A percentile compares a stretch with the other conserved stretches of the same genome.
phyloP scores from a whole-genome alignment of 2,888 invertebrate genomes.

The Cantharis rufa region DNA sequence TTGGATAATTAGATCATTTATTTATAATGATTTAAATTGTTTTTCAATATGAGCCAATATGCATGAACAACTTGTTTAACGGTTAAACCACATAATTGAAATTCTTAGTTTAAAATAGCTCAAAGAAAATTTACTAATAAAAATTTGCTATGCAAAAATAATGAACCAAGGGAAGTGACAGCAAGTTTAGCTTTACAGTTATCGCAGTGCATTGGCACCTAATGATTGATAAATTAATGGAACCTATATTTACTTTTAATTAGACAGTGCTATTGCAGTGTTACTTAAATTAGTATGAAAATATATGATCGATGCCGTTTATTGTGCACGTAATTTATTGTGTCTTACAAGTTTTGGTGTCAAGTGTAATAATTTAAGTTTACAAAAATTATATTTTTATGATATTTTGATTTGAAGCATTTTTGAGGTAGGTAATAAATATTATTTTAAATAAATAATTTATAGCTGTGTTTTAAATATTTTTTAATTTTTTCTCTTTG shows the following conservation, averaged over 20 bases:
- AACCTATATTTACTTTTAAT: not conserved
- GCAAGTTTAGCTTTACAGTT: not conserved
- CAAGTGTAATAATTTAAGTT: not conserved
- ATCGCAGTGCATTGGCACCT: not conserved
- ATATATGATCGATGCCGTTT: not conserved
- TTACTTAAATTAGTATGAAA: not conserved
- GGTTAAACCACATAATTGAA: not conserved
- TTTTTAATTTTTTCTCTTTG: too few species aligned
- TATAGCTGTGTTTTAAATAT: too few species aligned
- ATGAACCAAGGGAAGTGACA: constrained; percentile 1
- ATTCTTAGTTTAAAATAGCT: constrained; percentile 9
- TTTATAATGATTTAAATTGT: not conserved
- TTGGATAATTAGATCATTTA: not conserved
- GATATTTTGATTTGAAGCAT: not conserved
- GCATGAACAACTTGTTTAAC: not conserved
- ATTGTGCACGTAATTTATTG: not conserved
- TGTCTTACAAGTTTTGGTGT: not conserved
- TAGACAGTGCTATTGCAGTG: not conserved
- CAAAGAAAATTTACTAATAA: constrained; percentile 13
- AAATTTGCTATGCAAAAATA: constrained; percentile 3
- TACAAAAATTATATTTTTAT: not conserved
- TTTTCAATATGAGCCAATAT: not conserved
- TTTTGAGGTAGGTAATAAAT: not conserved
- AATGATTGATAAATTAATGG: not conserved
- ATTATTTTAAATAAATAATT: not conserved